Evolutionary conservation across 2,888 invertebrate species (phyloP), one percentile per base, ranked within the genome.

Genomic region (Lepetodrilus schrolli): DNA sequence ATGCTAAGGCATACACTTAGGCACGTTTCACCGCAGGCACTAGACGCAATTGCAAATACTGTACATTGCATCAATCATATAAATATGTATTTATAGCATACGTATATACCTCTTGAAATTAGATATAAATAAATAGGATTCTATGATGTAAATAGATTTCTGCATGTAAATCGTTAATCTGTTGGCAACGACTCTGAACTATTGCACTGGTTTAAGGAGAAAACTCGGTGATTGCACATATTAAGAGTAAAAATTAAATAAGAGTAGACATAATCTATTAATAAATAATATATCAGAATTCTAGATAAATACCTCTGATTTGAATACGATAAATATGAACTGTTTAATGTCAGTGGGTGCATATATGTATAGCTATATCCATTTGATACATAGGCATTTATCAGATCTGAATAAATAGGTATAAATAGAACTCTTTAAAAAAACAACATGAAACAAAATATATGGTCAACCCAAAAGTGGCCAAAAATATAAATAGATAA

Each of bases 391-490:
- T 1, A n/a, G 58, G 34, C 34, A 58, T 58, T 58, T 58, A 58
- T 58, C 26, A 58, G 34, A 26, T 58, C 58, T 58, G 58, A 30
- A 58, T 51, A 58, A 34, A 30, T 58, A 43, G 17, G 58, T 58
- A 58, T 23, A 58, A n/a, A 58, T 58, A 58, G 30, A 58, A 58
- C 58, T 58, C 26, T 58, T 8, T 43, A 30, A 58, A 20, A 48
- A 26, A 58, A 30, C 58, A 58, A 58, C 23, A 43, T 43, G 43
- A 43, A 17, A 43, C 7, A 43, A 58, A 58, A 30, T 23, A 34
- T 58, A 58, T 30, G 34, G 58, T 58, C n/a, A 58, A 58, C 58
- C 58, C 58, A 58, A 58, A 58, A 58, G 34, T 30, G 58, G 58
- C 58, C 10, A 58, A 58, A 58, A 58, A 30, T n/a, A 17, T n/a